These are phyloP conservation scores for Parelbella ahira DNA, from an alignment of 2,888 invertebrate species.

Conservation along the genomic window DNA sequence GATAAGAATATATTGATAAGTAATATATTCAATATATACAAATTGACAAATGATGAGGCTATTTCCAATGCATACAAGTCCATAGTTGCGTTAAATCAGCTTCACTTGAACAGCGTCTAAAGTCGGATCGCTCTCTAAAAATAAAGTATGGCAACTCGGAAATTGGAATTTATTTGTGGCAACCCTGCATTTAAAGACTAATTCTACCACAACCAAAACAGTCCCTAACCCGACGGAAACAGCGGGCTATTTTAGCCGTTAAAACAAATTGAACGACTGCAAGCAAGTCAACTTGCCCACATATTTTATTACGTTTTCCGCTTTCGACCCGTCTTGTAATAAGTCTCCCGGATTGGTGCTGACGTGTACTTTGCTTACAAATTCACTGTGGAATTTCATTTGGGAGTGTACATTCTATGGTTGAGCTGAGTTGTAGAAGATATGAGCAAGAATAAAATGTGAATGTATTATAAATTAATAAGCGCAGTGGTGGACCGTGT, in stretches of 20 bases:
- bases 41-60: too few species aligned
- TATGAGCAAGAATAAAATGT: slow-evolving; percentile 14
- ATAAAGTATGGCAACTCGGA: slow-evolving; percentile 1
- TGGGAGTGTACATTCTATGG: slow-evolving; percentile 9
- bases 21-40: too few species aligned
- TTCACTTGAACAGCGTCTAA: too few species aligned
- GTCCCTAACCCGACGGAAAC: slow-evolving; percentile 38
- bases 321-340: slow-evolving; percentile 31
- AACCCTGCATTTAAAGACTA: slow-evolving; percentile 7
- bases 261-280: slow-evolving; percentile 38
- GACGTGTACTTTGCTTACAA: slow-evolving; percentile 21
- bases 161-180: slow-evolving; percentile 13
- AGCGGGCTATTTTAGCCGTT: slow-evolving; percentile 41
- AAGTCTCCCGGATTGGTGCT: slow-evolving; percentile 24
- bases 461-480: too few species aligned
- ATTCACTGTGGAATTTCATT: slow-evolving; percentile 22
- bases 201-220: slow-evolving; percentile 25
- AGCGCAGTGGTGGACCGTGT: too few species aligned
- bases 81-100: too few species aligned
- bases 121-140: background rate
- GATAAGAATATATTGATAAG: too few species aligned
- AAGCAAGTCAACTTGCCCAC: slow-evolving; percentile 36
- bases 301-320: slow-evolving; percentile 44
- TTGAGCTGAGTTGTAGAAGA: slow-evolving; percentile 1
- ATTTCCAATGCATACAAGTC: too few species aligned